These are phyloP conservation scores for Drymodes brunneopygia DNA, from an alignment of 2,113 vertebrate genomes.

Conservation along the genomic window DNA sequence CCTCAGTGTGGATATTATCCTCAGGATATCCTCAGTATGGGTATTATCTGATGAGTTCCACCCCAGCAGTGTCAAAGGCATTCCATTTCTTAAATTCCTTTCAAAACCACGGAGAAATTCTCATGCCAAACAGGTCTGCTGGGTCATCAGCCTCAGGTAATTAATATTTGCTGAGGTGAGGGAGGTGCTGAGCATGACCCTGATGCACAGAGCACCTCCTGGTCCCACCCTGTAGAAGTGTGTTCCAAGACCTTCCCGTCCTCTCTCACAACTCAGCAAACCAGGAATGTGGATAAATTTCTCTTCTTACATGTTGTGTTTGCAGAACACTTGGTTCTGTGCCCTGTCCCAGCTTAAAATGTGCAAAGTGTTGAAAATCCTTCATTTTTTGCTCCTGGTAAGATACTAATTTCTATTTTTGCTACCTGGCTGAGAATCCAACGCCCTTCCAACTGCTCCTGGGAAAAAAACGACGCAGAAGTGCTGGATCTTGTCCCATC, in stretches of 20 bases:
- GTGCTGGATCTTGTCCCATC: not conserved
- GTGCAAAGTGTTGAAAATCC: not conserved
- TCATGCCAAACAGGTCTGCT: not conserved
- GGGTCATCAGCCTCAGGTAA: not conserved
- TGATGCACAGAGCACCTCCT: not conserved
- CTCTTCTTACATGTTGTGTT: not conserved
- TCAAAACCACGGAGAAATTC: not conserved
- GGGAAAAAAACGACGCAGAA: not conserved
- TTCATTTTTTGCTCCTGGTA: not conserved
- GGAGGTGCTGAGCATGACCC: not conserved
- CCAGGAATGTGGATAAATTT: not conserved
- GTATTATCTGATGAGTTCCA: not conserved
- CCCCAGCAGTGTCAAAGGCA: not conserved
- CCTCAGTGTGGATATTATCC: not conserved
- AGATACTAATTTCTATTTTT: not conserved
- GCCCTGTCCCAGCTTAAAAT: not conserved
- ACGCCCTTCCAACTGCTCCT: not conserved
- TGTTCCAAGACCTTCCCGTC: not conserved
- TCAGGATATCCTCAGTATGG: not conserved
- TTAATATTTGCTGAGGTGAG: not conserved
- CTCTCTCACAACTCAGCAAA: not conserved
- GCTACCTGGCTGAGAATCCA: not conserved
- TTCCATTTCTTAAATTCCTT: not conserved
- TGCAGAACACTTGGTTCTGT: not conserved
- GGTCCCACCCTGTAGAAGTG: accelerated